Evolutionary conservation across 1,140 invertebrate genomes (phyloP).

Genomic region (Ceratosolen solmsi): DNA sequence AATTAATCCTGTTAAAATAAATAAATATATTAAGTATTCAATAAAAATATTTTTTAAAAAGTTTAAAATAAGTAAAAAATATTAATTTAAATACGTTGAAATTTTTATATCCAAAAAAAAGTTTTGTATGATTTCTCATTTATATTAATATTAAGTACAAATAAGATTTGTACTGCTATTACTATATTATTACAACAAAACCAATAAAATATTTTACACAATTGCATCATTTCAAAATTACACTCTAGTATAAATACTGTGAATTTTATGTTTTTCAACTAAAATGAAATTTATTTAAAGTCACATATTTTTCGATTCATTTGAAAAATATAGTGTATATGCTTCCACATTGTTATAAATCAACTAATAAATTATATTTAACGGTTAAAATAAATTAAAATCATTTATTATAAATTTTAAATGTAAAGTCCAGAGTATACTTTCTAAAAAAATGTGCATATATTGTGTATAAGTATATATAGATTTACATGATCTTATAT

Average conservation of each 20-base stretch:
- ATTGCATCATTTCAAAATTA: slow-evolving; percentile 20
- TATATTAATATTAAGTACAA: slow-evolving; percentile 50
- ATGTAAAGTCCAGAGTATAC: slow-evolving; percentile 15
- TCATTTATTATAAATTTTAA: slow-evolving; percentile 16
- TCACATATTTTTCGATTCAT: slow-evolving; percentile 26
- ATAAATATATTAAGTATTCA: slow-evolving; percentile 29
- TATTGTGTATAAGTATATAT: too few species aligned
- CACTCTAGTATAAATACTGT: slow-evolving; percentile 26
- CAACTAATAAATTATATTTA: too few species aligned
- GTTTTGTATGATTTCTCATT: not conserved
- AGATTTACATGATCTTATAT: too few species aligned
- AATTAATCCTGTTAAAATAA: slow-evolving; percentile 39
- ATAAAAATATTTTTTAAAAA: too few species aligned
- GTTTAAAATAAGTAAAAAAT: too few species aligned
- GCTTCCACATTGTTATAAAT: too few species aligned
- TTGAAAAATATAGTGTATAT: slow-evolving; percentile 32
- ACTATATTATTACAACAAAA: slow-evolving; percentile 64
- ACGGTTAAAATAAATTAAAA: too few species aligned
- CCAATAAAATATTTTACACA: slow-evolving; percentile 53
- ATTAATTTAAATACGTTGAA: too few species aligned
- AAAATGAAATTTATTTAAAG: slow-evolving; percentile 47
- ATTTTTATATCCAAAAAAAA: too few species aligned
- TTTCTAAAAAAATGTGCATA: slow-evolving; percentile 33
- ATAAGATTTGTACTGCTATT: slow-evolving; percentile 56
- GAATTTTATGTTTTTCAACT: slow-evolving; percentile 31